Evolutionary conservation across 2,797 vertebrate genomes (phyloP).

Genomic region (Atherinosoma microstoma): DNA sequence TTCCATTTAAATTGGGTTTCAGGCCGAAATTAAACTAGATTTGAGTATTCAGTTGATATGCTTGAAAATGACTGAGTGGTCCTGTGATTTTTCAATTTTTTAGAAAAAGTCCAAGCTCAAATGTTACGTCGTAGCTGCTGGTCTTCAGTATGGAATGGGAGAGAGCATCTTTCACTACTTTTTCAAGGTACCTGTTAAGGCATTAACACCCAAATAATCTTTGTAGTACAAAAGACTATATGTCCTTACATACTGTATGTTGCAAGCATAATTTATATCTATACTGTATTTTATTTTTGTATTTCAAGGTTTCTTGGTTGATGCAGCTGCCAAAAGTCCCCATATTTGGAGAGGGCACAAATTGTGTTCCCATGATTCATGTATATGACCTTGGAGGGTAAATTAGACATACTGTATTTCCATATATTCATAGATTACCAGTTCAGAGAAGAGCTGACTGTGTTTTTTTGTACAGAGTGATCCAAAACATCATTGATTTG

Average conservation of each 20-base stretch:
- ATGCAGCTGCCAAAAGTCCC: slow-evolving; percentile 84
- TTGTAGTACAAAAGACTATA: background rate
- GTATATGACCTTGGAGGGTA: slow-evolving; percentile 90
- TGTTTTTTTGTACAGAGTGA: slow-evolving; percentile 74
- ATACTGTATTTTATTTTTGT: background rate
- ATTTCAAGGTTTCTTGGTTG: slow-evolving; percentile 86
- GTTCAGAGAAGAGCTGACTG: slow-evolving; percentile 3
- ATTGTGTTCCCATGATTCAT: slow-evolving; percentile 91
- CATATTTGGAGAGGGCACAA: slow-evolving; percentile 88
- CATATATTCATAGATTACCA: background rate
- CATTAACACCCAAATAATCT: background rate
- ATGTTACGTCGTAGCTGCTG: slow-evolving; percentile 88
- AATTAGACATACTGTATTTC: background rate
- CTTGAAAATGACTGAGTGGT: background rate
- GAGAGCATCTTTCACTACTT: slow-evolving; percentile 91
- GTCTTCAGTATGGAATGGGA: slow-evolving; percentile 91
- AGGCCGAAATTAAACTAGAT: background rate
- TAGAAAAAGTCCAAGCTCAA: slow-evolving; percentile 82
- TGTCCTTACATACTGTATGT: background rate
- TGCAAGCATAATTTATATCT: background rate
- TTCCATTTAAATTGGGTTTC: background rate
- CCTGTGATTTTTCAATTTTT: slow-evolving; percentile 5
- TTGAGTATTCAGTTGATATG: background rate
- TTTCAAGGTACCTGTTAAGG: slow-evolving; percentile 88
- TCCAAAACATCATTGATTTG: slow-evolving; percentile 89